phyloP scores from a whole-genome alignment of 2,797 vertebrate species.

The Anabas testudineus region DNA sequence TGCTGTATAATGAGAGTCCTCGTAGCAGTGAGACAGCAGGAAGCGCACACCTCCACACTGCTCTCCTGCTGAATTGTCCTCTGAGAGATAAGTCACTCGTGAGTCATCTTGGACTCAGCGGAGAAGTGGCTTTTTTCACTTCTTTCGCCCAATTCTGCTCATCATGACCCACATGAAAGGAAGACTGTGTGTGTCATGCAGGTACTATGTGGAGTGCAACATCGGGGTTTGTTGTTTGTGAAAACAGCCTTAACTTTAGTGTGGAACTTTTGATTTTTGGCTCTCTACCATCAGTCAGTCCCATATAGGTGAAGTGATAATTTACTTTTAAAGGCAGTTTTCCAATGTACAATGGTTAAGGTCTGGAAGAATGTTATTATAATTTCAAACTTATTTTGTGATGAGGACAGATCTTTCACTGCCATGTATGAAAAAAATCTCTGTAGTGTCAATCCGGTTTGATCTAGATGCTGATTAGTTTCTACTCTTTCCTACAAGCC shows the following conservation, averaged over 20 bases:
- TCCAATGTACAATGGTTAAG: not conserved
- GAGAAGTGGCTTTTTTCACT: not conserved
- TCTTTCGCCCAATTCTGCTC: not conserved
- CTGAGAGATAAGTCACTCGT: conserved; percentile 18
- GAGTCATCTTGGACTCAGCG: conserved; percentile 31
- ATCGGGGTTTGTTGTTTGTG: not conserved
- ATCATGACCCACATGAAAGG: not conserved
- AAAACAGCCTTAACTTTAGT: not conserved
- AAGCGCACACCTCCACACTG: conserved; percentile 21
- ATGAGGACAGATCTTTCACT: too few relatives aligned
- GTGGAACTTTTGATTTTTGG: not conserved
- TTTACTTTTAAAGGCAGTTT: not conserved
- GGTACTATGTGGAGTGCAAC: not conserved
- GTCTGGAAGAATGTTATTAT: not conserved
- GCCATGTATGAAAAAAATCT: too few relatives aligned
- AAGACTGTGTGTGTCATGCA: too few relatives aligned
- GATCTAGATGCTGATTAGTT: too few relatives aligned
- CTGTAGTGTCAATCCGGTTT: too few relatives aligned
- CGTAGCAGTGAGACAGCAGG: conserved; percentile 4
- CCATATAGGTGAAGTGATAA: too few relatives aligned
- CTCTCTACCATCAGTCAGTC: not conserved
- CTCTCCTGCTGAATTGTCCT: conserved; percentile 4
- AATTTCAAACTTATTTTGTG: too few relatives aligned
- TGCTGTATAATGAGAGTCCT: conserved; percentile 1
- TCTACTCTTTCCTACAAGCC: too few relatives aligned